Conservation (phyloP, 2,888 invertebrate genomes). For the Amphipyra berbera region DNA sequence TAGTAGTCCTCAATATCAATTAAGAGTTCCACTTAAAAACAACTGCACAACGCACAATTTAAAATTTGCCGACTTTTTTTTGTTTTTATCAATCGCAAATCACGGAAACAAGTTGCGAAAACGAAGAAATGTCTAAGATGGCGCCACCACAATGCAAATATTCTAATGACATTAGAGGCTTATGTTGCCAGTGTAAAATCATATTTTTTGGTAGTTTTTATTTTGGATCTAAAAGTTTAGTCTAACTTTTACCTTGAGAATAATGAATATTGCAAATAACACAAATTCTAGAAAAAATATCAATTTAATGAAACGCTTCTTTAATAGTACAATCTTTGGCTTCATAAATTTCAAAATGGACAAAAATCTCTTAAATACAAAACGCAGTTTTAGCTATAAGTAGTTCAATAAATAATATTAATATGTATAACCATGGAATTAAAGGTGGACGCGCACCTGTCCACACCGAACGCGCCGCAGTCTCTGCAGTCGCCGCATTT, state of each 20-base stretch:
- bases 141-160: slow-evolving; percentile 65
- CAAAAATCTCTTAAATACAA: too few species aligned
- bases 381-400: too few species aligned
- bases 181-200: slow-evolving; percentile 37
- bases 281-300: slow-evolving; percentile 16
- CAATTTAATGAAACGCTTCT: slow-evolving; percentile 15
- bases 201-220: slow-evolving; percentile 19
- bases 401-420: too few species aligned
- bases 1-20: slow-evolving; percentile 24
- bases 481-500: too few species aligned
- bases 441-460: too few species aligned
- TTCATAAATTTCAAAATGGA: background rate
- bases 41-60: slow-evolving; percentile 57
- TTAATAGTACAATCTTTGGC: slow-evolving; percentile 20
- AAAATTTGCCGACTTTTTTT: slow-evolving; percentile 57
- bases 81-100: slow-evolving; percentile 65
- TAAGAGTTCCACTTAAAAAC: slow-evolving; percentile 50
- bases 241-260: too few species aligned
- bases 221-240: too few species aligned
- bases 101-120: slow-evolving; percentile 67
- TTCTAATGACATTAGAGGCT: slow-evolving; percentile 47
- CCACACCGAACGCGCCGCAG: too few species aligned
- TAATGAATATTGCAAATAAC: slow-evolving; percentile 1
- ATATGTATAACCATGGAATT: too few species aligned
- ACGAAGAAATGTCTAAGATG: slow-evolving; percentile 62